A percentile compares a stretch with the other conserved stretches of the same genome.
These are phyloP conservation scores for Calidris pygmaea DNA, from an alignment of 2,113 vertebrate species.

Conservation along the genomic window DNA sequence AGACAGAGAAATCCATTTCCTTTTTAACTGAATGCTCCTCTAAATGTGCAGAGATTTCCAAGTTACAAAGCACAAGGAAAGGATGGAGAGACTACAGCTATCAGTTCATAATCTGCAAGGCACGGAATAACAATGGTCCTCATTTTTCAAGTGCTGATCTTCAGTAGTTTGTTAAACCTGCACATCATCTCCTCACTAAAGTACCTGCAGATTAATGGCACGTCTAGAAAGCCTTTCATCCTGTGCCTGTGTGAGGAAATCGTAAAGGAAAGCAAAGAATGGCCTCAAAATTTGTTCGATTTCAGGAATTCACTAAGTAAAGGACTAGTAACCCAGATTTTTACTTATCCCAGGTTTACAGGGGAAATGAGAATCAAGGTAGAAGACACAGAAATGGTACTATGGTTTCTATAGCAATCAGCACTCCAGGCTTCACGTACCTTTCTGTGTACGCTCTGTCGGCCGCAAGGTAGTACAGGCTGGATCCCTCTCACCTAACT, in stretches of 20 bases:
- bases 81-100: constrained; percentile 32
- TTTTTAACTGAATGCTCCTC: constrained; percentile 35
- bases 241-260: background rate
- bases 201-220: constrained; percentile 53
- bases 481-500: background rate
- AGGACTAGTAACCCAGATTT: background rate
- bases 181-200: constrained; percentile 31
- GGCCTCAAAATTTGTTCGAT: background rate
- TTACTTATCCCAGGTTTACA: background rate
- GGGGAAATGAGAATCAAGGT: background rate
- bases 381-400: background rate
- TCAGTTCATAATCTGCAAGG: constrained; percentile 58
- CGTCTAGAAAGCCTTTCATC: constrained; percentile 26
- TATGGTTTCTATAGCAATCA: background rate
- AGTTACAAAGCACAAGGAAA: constrained; percentile 2
- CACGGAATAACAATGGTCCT: constrained; percentile 52
- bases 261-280: background rate
- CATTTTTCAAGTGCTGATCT: constrained; percentile 58
- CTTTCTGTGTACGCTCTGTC: background rate
- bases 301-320: background rate
- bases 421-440: background rate
- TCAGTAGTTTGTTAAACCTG: constrained; percentile 40
- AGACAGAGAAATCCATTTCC: constrained; percentile 60
- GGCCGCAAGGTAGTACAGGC: background rate
- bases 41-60: constrained; percentile 57